Evolutionary conservation across 2,888 invertebrate species (phyloP), one percentile per base, ranked within the genome.

Genomic region (Pandemis corylana): DNA sequence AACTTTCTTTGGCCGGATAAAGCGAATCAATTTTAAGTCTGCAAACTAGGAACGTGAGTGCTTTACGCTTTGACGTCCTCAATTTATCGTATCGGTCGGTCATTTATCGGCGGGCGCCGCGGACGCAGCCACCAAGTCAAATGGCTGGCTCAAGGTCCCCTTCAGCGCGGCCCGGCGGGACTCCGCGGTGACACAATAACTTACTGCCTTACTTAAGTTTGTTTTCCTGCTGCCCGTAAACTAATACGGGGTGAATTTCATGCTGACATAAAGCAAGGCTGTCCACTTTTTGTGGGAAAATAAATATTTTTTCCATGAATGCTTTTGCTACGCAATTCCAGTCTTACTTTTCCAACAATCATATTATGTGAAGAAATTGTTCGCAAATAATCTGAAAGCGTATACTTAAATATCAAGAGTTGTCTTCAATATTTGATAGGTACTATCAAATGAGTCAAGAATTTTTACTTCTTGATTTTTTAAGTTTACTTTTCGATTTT

Each of bases 51-150:
- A 53, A 75, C 70, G 75, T 71, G 75, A 49, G 69, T 65, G 67
- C 75, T 61, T 70, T 71, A 44, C 53, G 67, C 74, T 74, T 42
- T 61, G 70, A 61, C 66, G 67, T 53, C 67, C 46, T n/a, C 56
- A 75, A 71, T 75, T 75, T 75, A 75, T 75, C 66, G 72, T 42
- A 51, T 41, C 36, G 70, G 61, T 9, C 67, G 71, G 75, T 63
- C 67, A 67, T 75, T 75, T 71, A 67, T 71, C 53, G 67, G 36
- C 42, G 28, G 46, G 51, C 49, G 61, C 42, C 28, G 28, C 56
- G 56, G 64, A 36, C 62, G 68, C 62, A 41, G 72, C 49, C 59
- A 51, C 62, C 62, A 68, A 69, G 73, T 64, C 73, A 73, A 69
- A 73, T 73, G 56, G 63, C 20, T 13, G 63, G 68, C 56, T 68